These are phyloP conservation scores for Dromius quadrimaculatus DNA, from an alignment of 2,888 invertebrate genomes.

Conservation along the genomic window DNA sequence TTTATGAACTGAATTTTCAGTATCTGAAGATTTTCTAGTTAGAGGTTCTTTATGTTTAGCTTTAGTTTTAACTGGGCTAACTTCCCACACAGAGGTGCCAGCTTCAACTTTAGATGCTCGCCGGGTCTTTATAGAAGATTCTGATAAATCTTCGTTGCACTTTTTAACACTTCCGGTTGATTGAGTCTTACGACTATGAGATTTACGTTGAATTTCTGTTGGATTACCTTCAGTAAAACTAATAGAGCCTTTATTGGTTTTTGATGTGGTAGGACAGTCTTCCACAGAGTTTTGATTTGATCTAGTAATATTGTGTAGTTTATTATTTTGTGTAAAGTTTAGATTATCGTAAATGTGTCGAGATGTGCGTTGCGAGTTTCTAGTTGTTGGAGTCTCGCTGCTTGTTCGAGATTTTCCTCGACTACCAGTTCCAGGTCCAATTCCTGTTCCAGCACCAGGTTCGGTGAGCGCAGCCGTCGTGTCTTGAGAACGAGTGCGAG, in stretches of 20 bases:
- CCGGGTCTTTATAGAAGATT: constrained; percentile 25
- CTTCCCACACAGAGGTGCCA: constrained; percentile 50
- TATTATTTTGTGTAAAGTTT: constrained; percentile 28
- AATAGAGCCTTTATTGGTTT: constrained; percentile 24
- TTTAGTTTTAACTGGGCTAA: constrained; percentile 33
- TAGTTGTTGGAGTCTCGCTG: constrained; percentile 38
- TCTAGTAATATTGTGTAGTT: constrained; percentile 39
- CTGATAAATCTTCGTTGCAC: constrained; percentile 10
- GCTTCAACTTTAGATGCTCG: constrained; percentile 45
- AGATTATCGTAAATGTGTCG: constrained; percentile 39
- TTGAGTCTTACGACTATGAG: constrained; percentile 13
- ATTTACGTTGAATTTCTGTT: constrained; percentile 16
- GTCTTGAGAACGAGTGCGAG: constrained; percentile 69
- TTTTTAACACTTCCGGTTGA: constrained; percentile 13
- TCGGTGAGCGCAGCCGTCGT: constrained; percentile 61
- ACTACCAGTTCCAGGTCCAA: constrained; percentile 69
- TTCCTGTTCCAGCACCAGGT: constrained; percentile 65
- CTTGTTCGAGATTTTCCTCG: constrained; percentile 64
- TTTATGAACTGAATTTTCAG: constrained; percentile 58
- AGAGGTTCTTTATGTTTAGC: constrained; percentile 19
- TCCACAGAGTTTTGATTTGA: constrained; percentile 30
- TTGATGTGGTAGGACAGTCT: constrained; percentile 42
- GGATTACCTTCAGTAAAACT: constrained; percentile 17
- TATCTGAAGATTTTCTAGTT: constrained; percentile 29
- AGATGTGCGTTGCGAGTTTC: constrained; percentile 40